A percentile compares a stretch with the other conserved stretches of the same genome.
Conservation (phyloP, 2,888 invertebrate species). For the Venusia cambrica region DNA sequence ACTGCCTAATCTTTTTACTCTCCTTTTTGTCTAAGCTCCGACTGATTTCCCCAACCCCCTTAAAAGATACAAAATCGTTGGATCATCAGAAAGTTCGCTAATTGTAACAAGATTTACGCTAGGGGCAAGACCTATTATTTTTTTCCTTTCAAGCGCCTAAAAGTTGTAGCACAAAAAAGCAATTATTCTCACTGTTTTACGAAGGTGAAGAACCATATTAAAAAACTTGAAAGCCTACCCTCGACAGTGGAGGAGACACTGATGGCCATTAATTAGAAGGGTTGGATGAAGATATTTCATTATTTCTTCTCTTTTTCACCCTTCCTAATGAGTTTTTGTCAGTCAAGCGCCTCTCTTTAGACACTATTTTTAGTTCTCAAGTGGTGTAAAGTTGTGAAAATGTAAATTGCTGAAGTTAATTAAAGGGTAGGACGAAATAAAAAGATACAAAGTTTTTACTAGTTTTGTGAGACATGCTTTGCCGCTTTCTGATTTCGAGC, state of each 20-base stretch:
- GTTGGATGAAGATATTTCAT: slow-evolving; percentile 78
- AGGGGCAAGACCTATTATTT: too few relatives aligned
- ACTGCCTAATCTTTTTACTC: too few relatives aligned
- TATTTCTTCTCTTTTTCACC: slow-evolving; percentile 59
- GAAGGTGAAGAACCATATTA: slow-evolving; percentile 79
- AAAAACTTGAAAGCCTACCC: slow-evolving; percentile 77
- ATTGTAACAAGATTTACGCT: slow-evolving; percentile 56
- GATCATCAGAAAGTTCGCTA: slow-evolving; percentile 51
- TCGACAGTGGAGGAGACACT: slow-evolving; percentile 75
- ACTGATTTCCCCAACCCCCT: too few relatives aligned
- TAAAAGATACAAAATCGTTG: slow-evolving; percentile 37
- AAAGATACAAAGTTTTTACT: too few relatives aligned
- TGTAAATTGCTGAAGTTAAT: slow-evolving; percentile 1
- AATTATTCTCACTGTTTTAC: slow-evolving; percentile 73
- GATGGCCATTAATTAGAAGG: slow-evolving; percentile 81
- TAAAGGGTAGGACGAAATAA: too few relatives aligned
- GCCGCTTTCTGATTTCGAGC: too few relatives aligned
- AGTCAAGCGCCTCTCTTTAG: slow-evolving; percentile 18
- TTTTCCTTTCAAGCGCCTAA: too few relatives aligned
- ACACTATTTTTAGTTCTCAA: slow-evolving; percentile 12
- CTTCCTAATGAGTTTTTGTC: slow-evolving; percentile 34
- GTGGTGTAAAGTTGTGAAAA: slow-evolving; percentile 6
- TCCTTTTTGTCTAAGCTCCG: too few relatives aligned
- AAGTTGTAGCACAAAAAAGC: slow-evolving; percentile 62
- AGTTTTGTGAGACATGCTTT: too few relatives aligned